Evolutionary conservation across 92 coral and sea anemone species (phyloP), one percentile per base, ranked within the genome.

Genomic region (Anthopleura xanthogrammica): DNA sequence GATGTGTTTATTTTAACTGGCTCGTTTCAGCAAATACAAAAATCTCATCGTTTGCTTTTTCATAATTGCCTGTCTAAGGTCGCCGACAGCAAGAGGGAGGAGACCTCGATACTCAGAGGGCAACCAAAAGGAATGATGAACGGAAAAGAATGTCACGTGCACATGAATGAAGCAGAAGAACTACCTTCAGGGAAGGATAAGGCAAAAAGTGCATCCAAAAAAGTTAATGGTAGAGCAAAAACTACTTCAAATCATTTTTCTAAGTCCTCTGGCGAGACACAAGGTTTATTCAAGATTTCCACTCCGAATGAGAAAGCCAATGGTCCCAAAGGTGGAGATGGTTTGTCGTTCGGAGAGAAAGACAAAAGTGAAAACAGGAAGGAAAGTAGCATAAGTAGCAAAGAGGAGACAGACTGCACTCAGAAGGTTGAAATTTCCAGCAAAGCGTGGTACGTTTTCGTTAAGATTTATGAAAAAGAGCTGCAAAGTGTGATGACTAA

Each of bases 21-120:
- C 5, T 60, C 87, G 6, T 84, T 60, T 43, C 42, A 84, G n/a
- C 82, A 84, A 43, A 84, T 84, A 36, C 74, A 58, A 22, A 36
- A 58, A 9, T 74, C 66, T 16, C 80, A 60, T 57, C 29, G 79
- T 16, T 12, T 55, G 10, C 60, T 73, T 29, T 29, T 29, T 23
- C 17, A 17, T 60, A 17, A 40, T 9, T 57, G 50, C 2, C 60
- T 82, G 11, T 58, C 73, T 4, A 24, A 39, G 52, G 17, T 10
- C 16, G 42, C 14, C 8, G 78, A 71, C 10, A 41, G 48, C 52
- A 81, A 42, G 2, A 70, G 46, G 23, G 14, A 54, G 5, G 42
- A 13, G 42, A 24, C 65, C 20, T 16, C 65, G n/a, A 20, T 9
- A 3, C 5, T 16, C 39, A 16, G 54, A 46, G 6, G 12, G 1